Evolutionary conservation across 2,888 invertebrate genomes (phyloP).

Genomic region (Brenthis daphne): DNA sequence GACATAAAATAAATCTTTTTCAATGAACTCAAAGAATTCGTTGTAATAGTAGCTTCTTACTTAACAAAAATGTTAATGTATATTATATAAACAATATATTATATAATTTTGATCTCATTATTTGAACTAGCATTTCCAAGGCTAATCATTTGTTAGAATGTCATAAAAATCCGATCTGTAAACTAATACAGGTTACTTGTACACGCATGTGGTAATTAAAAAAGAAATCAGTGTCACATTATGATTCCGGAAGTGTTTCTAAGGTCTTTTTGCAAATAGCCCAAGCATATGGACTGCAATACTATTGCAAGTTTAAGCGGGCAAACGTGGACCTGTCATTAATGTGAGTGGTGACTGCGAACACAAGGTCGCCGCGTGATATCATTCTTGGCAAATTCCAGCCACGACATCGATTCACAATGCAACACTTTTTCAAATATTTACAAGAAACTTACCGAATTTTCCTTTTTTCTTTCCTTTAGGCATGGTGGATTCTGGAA

Average conservation of each 20-base stretch:
- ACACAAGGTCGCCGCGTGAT: constrained; percentile 80
- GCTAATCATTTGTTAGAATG: constrained; percentile 25
- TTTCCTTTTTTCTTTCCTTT: constrained; percentile 90
- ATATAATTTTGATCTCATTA: constrained; percentile 32
- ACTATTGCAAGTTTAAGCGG: constrained; percentile 49
- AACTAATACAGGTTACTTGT: constrained; percentile 31
- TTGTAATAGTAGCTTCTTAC: constrained; percentile 13
- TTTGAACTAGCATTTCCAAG: constrained; percentile 24
- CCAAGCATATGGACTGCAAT: constrained; percentile 55
- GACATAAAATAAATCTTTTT: too few relatives aligned
- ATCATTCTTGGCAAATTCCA: constrained; percentile 65
- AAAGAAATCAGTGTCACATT: constrained; percentile 4
- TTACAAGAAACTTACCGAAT: constrained; percentile 80
- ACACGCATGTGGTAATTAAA: constrained; percentile 29
- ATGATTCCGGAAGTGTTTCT: constrained; percentile 28
- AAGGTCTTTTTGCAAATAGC: constrained; percentile 19
- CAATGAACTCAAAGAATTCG: neutral
- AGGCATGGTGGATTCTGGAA: constrained; percentile 83
- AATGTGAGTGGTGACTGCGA: constrained; percentile 59
- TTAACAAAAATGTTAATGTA: constrained; percentile 21
- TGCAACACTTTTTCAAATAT: constrained; percentile 35
- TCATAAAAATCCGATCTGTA: constrained; percentile 6
- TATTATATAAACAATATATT: constrained; percentile 26
- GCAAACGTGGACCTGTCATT: constrained; percentile 62
- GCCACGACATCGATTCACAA: constrained; percentile 34